These are phyloP conservation scores for Athripsodes cinereus DNA, from an alignment of 2,888 invertebrate species.

Conservation along the genomic window DNA sequence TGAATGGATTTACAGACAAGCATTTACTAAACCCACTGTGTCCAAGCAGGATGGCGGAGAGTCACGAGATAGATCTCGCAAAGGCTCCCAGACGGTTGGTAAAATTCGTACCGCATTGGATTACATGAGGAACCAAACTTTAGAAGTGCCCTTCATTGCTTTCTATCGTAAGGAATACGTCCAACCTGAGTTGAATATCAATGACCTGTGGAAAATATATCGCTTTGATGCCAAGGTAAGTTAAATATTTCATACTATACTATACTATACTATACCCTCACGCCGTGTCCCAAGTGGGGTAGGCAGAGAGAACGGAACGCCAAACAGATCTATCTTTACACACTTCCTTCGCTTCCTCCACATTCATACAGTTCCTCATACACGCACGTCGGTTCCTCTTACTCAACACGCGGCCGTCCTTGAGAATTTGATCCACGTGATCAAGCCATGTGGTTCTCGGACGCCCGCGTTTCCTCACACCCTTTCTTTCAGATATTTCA, in stretches of 20 bases:
- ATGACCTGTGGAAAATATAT: conserved; percentile 98
- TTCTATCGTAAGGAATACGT: conserved; percentile 98
- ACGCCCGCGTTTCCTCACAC: too few relatives aligned
- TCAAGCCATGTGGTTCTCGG: too few relatives aligned
- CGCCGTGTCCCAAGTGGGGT: too few relatives aligned
- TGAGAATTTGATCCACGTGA: too few relatives aligned
- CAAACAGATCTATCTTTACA: too few relatives aligned
- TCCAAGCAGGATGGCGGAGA: conserved; percentile 40
- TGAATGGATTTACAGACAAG: conserved; percentile 95
- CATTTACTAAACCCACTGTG: conserved; percentile 78
- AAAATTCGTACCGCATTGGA: conserved; percentile 93
- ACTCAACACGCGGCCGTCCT: too few relatives aligned
- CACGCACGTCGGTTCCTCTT: too few relatives aligned
- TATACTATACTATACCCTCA: too few relatives aligned
- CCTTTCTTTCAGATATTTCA: too few relatives aligned
- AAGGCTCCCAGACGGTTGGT: conserved; percentile 66
- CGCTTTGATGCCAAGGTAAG: conserved; percentile 83
- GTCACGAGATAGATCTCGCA: conserved; percentile 49
- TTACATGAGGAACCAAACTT: conserved; percentile 90
- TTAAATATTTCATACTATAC: background rate
- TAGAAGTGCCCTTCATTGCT: conserved; percentile 97
- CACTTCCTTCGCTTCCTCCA: too few relatives aligned
- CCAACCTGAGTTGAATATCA: conserved; percentile 86
- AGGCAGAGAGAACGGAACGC: too few relatives aligned
- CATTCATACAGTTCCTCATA: too few relatives aligned